These are phyloP conservation scores for Irena cyanogastra DNA, from an alignment of 2,113 vertebrate genomes.

Conservation along the genomic window DNA sequence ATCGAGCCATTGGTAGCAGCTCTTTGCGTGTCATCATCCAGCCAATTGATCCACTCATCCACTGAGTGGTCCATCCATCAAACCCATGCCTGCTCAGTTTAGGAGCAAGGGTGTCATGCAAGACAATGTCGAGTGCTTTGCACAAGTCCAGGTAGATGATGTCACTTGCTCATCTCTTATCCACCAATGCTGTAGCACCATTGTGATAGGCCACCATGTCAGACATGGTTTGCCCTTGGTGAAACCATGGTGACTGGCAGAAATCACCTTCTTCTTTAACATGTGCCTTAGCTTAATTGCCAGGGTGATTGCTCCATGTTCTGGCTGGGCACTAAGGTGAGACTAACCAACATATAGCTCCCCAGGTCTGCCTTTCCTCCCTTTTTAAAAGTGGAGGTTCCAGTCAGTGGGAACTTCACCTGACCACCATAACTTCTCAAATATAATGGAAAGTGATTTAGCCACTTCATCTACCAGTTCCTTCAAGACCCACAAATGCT, in stretches of 20 bases:
- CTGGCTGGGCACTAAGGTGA: neutral
- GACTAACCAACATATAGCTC: neutral
- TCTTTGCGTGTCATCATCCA: neutral
- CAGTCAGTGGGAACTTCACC: neutral
- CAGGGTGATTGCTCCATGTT: neutral
- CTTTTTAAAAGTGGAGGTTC: neutral
- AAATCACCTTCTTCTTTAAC: neutral
- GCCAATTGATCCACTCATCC: too few species aligned
- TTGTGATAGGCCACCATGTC: fast-evolving
- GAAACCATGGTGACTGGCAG: neutral
- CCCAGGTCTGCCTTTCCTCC: neutral
- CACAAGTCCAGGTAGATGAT: neutral
- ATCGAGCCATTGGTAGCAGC: neutral
- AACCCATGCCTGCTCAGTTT: neutral
- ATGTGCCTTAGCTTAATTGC: neutral
- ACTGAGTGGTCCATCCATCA: neutral
- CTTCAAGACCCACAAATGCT: neutral
- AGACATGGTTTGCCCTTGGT: neutral
- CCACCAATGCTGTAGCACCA: too few species aligned
- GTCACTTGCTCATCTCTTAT: neutral
- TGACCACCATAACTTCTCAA: neutral
- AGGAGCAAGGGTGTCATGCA: neutral
- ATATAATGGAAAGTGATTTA: neutral
- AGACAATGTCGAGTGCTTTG: neutral
- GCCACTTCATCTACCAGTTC: neutral